Evolutionary conservation across 1,140 invertebrate genomes (phyloP), one percentile per base, ranked within the genome.

Genomic region (Pogonognathellus flavescens): DNA sequence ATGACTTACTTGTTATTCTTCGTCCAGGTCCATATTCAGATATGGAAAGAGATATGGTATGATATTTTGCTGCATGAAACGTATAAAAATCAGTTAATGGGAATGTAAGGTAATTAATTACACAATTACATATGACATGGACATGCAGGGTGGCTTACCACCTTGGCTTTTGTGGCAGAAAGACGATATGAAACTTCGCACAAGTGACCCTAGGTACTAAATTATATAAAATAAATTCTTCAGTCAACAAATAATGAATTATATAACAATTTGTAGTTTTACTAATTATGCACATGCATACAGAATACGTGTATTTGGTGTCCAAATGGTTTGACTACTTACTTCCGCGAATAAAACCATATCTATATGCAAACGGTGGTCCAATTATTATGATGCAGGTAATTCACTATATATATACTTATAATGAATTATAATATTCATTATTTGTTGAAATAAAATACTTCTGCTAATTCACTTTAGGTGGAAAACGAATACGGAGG

Each of bases 401-500:
- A 90, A 89, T 52, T n/a, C n/a, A 59, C 57, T 41, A n/a, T n/a
- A n/a, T n/a, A n/a, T n/a, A n/a, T n/a, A n/a, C n/a, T n/a, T n/a
- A n/a, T n/a, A n/a, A n/a, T n/a, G n/a, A n/a, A n/a, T n/a, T n/a
- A n/a, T n/a, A n/a, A n/a, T n/a, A n/a, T n/a, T n/a, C n/a, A n/a
- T n/a, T n/a, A n/a, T n/a, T n/a, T n/a, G n/a, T n/a, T n/a, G n/a
- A n/a, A n/a, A n/a, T n/a, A n/a, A n/a, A n/a, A n/a, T n/a, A n/a
- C n/a, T n/a, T n/a, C n/a, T n/a, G n/a, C n/a, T n/a, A n/a, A n/a
- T n/a, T 41, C 87, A 59, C 82, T 55, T 83, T 83, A 95, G 94
- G 93, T 97, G n/a, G 97, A 98, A 92, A 98, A 98, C 90, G 97
- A 98, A 90, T 98, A 98, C 89, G 97, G 97, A 16, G 96, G 95